Base-by-base conservation (phyloP, 1,140 invertebrate genomes). In the Trachymyrmex cornetzi region DNA sequence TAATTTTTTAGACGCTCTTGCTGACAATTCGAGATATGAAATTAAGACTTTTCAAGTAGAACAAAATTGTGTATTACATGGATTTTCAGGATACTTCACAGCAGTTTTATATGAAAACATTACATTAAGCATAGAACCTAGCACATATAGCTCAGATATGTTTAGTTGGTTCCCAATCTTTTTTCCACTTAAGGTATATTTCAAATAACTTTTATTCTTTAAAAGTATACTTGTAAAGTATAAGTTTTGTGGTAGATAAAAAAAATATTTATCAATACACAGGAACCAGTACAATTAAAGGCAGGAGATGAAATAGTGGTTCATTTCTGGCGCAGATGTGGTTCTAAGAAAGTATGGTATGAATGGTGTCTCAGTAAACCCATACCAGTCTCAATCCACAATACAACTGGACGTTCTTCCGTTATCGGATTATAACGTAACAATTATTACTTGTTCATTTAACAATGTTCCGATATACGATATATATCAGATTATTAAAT, bases 151-250 rank as follows among this genome's bases (percentile, higher is more conserved):
- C 53, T 96, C 96, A 4, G 98, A 98, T 92, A 99, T 99, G 98
- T 98, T 99, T 90, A 99, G 98, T 89, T 99, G 99, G 99, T 99
- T 99, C 94, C 99, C 99, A 16, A 98, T 99, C 75, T 98, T 98
- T 88, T 99, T 99, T 94, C 99, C 99, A 38, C 96, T 99, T 24
- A 96, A 96, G 94, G 98, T 98, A 96, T 94, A 94, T 85, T 5
- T 30, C 11, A 80, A 72, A 22, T 64, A 69, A 50, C 14, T 50
- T 50, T 57, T 48, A 22, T 67, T 67, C n/a, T 22, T 22, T 24
- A 69, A 69, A 69, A 6, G n/a, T 63, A 61, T 69, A 27, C 1
- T 44, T 69, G 22, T 34, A 50, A 79, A 61, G 57, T 19, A 55
- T 34, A 57, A n/a, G 59, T 48, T 1, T 48, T 63, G 2, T 22